These are phyloP conservation scores for Caenorhabditis imperialis DNA, from an alignment of 2,888 invertebrate species.

Conservation along the genomic window DNA sequence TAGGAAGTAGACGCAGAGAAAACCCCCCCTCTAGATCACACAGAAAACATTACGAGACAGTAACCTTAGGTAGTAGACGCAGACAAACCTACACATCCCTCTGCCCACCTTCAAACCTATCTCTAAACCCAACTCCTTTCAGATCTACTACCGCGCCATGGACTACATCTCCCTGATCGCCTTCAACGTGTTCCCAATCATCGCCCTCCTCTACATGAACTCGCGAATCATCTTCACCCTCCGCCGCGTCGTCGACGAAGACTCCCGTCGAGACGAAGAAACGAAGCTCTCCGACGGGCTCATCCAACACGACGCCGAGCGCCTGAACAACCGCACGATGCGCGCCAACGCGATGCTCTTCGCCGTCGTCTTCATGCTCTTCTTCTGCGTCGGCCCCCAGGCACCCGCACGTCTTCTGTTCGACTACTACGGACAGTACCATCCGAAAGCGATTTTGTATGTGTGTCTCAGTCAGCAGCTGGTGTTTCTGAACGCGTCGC, in stretches of 20 bases:
- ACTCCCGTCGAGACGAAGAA: slow-evolving; percentile 63
- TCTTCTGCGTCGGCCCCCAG: slow-evolving; percentile 77
- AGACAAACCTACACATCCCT: no score
- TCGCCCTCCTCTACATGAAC: slow-evolving; percentile 71
- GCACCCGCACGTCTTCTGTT: slow-evolving; percentile 76
- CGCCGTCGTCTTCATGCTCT: slow-evolving; percentile 76
- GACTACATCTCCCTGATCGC: slow-evolving; percentile 72
- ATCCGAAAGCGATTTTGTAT: slow-evolving; percentile 73
- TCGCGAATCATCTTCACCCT: slow-evolving; percentile 72
- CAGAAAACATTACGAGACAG: no score
- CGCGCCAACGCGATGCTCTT: slow-evolving; percentile 78
- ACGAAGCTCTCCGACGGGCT: slow-evolving; percentile 61
- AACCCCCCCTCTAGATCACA: no score
- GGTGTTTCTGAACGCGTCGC: slow-evolving; percentile 77
- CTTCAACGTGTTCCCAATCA: slow-evolving; percentile 77
- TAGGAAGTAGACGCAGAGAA: no score
- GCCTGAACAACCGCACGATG: slow-evolving; percentile 60
- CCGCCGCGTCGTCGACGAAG: slow-evolving; percentile 71
- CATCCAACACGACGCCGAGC: slow-evolving; percentile 59
- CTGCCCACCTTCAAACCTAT: no score
- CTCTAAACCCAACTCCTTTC: slow-evolving; percentile 5
- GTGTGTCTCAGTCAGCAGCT: slow-evolving; percentile 75
- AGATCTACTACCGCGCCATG: slow-evolving; percentile 75
- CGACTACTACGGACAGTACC: slow-evolving; percentile 73
- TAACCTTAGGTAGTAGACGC: no score